Evolutionary conservation across 2,888 invertebrate species (phyloP).

Genomic region (Melieria crassipennis): DNA sequence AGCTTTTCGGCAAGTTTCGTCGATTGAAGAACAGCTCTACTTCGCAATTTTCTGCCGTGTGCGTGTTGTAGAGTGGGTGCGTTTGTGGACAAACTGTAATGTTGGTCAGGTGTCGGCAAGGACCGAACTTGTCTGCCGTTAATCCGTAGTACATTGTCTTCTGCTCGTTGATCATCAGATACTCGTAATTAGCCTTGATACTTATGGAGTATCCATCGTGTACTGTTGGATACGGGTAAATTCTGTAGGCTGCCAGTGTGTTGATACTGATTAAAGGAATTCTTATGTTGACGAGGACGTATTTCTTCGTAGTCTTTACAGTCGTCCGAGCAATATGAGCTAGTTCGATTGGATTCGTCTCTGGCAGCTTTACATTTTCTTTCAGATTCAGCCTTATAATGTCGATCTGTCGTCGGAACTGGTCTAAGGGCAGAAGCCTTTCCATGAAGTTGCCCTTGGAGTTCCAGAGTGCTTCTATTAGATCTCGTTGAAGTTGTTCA

Average conservation of each 20-base stretch:
- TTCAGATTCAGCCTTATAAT: too few relatives aligned
- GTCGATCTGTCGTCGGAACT: too few relatives aligned
- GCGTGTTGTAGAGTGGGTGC: too few relatives aligned
- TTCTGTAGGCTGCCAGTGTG: neutral
- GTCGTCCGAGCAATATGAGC: constrained; percentile 6
- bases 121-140: constrained; percentile 7
- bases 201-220: constrained; percentile 16
- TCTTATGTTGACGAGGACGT: constrained; percentile 17
- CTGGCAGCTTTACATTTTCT: too few relatives aligned
- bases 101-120: constrained; percentile 2
- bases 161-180: constrained; percentile 2
- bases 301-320: constrained; percentile 2
- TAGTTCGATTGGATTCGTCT: constrained; percentile 11
- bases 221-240: constrained; percentile 21
- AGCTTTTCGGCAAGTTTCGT: too few relatives aligned
- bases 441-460: too few relatives aligned
- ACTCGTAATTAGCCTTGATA: neutral
- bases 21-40: too few relatives aligned
- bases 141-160: constrained; percentile 6
- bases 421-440: too few relatives aligned
- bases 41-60: too few relatives aligned
- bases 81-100: constrained; percentile 11
- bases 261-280: constrained; percentile 19
- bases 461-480: too few relatives aligned
- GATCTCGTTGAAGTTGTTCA: too few relatives aligned